Evolutionary conservation across 2,888 invertebrate genomes (phyloP).

Genomic region (Thereva nobilitata): DNA sequence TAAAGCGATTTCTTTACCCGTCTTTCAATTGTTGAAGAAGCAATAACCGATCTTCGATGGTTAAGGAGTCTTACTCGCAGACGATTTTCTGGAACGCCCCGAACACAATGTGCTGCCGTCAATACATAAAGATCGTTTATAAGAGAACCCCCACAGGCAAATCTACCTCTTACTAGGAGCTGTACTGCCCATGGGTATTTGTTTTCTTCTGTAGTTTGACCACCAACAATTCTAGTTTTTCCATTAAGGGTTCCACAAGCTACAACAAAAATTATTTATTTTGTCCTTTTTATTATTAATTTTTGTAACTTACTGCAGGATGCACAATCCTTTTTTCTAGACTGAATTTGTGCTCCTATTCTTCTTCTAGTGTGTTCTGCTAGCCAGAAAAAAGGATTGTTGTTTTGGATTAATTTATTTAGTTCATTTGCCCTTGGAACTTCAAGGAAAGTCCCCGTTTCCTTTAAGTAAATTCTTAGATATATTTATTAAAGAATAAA

Average conservation of each 20-base stretch:
- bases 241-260: conserved; percentile 21
- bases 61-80: neutral
- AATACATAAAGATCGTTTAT: conserved; percentile 8
- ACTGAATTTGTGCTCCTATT: neutral
- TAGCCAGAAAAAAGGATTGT: too few relatives aligned
- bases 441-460: too few relatives aligned
- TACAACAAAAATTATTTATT: neutral
- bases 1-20: too few relatives aligned
- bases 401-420: too few relatives aligned
- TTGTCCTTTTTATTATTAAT: neutral
- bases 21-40: neutral
- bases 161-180: neutral
- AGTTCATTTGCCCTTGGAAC: too few relatives aligned
- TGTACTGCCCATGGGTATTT: conserved; percentile 22
- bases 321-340: neutral
- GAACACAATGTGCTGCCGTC: conserved; percentile 21
- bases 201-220: neutral
- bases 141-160: conserved; percentile 13
- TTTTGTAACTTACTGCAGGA: too few relatives aligned
- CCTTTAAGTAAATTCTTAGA: too few relatives aligned
- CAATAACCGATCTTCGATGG: neutral
- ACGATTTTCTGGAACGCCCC: neutral
- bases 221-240: conserved; percentile 18
- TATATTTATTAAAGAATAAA: too few relatives aligned
- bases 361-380: too few relatives aligned